phyloP scores from a whole-genome alignment of 2,888 invertebrate species.

The Masnerella sp. region DNA sequence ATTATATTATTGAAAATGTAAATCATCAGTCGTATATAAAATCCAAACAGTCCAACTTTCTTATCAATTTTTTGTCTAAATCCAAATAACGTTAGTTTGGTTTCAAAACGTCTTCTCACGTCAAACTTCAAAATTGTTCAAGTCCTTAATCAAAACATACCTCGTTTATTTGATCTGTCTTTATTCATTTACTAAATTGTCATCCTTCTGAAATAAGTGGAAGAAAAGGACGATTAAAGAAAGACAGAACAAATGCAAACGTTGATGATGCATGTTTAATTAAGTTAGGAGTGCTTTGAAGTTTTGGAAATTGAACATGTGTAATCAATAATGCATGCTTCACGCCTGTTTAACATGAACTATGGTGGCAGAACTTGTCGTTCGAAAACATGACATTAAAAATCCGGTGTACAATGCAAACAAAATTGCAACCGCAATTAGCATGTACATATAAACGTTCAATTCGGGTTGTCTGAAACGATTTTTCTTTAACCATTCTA shows the following conservation, averaged over 20 bases:
- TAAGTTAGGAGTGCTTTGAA: conserved; percentile 56
- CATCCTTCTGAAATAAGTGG: conserved; percentile 11
- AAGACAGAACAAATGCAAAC: conserved; percentile 43
- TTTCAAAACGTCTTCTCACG: conserved; percentile 25
- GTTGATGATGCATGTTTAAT: conserved; percentile 29
- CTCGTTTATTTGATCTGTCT: conserved; percentile 34
- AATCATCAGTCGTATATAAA: conserved; percentile 38
- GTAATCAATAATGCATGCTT: conserved; percentile 64
- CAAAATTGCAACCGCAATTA: conserved; percentile 90
- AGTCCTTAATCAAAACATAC: conserved; percentile 37
- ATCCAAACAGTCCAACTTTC: conserved; percentile 52
- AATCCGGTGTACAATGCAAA: conserved; percentile 95
- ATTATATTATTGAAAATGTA: conserved; percentile 11
- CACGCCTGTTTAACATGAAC: conserved; percentile 85
- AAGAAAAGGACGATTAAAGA: conserved; percentile 35
- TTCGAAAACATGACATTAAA: conserved; percentile 92
- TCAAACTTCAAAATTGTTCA: conserved; percentile 44
- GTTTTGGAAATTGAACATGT: conserved; percentile 55
- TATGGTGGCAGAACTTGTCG: conserved; percentile 81
- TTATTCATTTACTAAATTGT: not conserved
- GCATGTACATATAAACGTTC: conserved; percentile 95
- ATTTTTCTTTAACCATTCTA: conserved; percentile 96
- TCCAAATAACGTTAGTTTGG: conserved; percentile 17
- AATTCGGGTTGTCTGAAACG: conserved; percentile 94
- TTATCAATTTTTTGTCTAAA: conserved; percentile 38